Conservation (phyloP, 1,140 invertebrate genomes). For the Stegodyphus mimosarum region DNA sequence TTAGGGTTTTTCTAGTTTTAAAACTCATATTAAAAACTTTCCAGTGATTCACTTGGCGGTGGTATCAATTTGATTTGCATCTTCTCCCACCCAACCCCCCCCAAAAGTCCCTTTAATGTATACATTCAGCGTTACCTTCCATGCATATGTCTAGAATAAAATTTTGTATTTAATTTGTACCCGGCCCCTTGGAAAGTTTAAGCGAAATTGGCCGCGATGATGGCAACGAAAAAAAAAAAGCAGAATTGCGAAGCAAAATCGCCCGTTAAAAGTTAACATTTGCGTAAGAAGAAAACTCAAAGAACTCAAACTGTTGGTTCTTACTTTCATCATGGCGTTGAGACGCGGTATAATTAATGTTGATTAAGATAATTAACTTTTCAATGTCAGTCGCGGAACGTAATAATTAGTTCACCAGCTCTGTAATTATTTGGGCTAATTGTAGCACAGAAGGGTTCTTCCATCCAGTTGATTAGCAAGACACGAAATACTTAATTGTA, state of each 20-base stretch:
- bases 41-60: no score
- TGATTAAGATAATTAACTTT: conserved; percentile 56
- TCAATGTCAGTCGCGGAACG: conserved; percentile 44
- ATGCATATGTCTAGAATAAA: no score
- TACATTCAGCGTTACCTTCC: no score
- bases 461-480: conserved; percentile 35
- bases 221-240: neutral
- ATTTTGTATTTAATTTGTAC: conserved; percentile 2
- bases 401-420: conserved; percentile 45
- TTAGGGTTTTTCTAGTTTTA: no score
- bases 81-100: no score
- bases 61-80: no score
- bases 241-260: conserved; percentile 5
- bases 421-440: conserved; percentile 51
- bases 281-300: conserved; percentile 37
- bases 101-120: no score
- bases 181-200: neutral
- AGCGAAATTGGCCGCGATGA: neutral
- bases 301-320: conserved; percentile 24
- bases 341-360: conserved; percentile 43
- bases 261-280: conserved; percentile 22
- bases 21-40: no score
- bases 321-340: conserved; percentile 10
- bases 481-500: conserved; percentile 52
- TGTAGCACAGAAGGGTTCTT: conserved; percentile 13